A percentile compares a stretch with the other conserved stretches of the same genome.
These are phyloP conservation scores for Chelonus formosanus DNA, from an alignment of 2,888 invertebrate genomes.

Conservation along the genomic window DNA sequence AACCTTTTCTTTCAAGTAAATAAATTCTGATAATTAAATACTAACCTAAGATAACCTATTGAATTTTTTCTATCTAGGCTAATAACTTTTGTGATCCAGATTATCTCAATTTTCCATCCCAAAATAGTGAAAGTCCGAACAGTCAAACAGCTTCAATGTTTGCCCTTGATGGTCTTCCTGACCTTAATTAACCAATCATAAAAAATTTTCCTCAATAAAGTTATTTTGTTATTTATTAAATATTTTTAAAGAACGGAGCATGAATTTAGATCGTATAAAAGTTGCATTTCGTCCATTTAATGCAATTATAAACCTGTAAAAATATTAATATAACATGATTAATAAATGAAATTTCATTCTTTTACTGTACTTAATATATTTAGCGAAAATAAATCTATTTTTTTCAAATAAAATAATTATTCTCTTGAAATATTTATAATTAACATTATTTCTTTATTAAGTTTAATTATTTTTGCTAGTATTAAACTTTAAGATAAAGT, in stretches of 20 bases:
- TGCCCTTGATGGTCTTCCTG: conserved; percentile 47
- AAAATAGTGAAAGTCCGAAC: conserved; percentile 44
- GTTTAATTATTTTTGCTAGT: no score
- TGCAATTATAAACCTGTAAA: no score
- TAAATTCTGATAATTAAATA: background rate
- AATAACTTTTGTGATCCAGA: conserved; percentile 49
- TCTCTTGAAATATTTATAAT: no score
- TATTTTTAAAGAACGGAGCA: no score
- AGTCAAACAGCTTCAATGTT: conserved; percentile 45
- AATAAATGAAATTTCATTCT: no score
- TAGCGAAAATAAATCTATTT: no score
- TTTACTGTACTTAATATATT: no score
- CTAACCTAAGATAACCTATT: background rate
- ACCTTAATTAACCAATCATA: conserved; percentile 49
- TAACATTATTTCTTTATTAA: no score
- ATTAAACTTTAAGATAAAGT: no score
- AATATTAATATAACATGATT: no score
- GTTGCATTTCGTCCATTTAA: no score
- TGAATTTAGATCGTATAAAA: background rate
- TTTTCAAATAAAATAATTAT: no score
- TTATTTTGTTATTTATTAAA: background rate
- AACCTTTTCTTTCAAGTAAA: conserved; percentile 24
- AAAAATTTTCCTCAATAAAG: background rate
- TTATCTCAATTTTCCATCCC: conserved; percentile 52
- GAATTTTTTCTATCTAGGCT: conserved; percentile 41